Evolutionary conservation across 2,888 invertebrate genomes (phyloP), one percentile per base, ranked within the genome.

Genomic region (Anoplius nigerrimus): DNA sequence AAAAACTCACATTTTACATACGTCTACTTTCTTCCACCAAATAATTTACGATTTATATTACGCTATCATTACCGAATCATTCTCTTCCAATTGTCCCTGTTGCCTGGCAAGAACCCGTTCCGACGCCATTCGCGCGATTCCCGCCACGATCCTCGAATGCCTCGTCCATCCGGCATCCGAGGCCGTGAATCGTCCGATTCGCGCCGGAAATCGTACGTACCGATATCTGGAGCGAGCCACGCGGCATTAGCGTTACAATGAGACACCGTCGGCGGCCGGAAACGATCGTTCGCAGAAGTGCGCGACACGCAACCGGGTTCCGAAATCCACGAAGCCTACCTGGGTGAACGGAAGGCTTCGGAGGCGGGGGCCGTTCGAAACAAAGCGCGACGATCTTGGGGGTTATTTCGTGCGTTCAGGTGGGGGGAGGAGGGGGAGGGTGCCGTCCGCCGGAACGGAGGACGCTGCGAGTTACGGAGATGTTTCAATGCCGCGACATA

Each of bases 401-500:
- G 34, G 75, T 79, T 76, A 79, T 76, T 79, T 79, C 76, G 72
- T 76, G 60, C 57, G 71, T 78, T n/a, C n/a, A n/a, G n/a, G n/a
- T n/a, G 72, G 73, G 45, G 21, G 24, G 24, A 6, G 24, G 2
- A 4, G 24, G 24, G 24, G 6, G 24, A 6, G 24, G 24, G 24
- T 24, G 34, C 4, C 60, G 71, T 52, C 69, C 66, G 56, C 74
- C 72, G n/a, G 48, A 2, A 18, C 48, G 16, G n/a, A 18, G n/a
- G 42, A 42, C 34, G 34, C 34, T 48, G 48, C 11, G 48, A 48
- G 34, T 65, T 62, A 70, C 58, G 70, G 71, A 76, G 80, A 81
- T 66, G 80, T 81, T 80, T 81, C 81, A 81, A 77, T 78, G 81
- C 57, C 71, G 62, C 69, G 78, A 75, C 75, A 75, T 76, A 79